A percentile compares a stretch with the other conserved stretches of the same genome.
Conservation (phyloP, 2,888 invertebrate species). For the Petrolisthes manimaculis region DNA sequence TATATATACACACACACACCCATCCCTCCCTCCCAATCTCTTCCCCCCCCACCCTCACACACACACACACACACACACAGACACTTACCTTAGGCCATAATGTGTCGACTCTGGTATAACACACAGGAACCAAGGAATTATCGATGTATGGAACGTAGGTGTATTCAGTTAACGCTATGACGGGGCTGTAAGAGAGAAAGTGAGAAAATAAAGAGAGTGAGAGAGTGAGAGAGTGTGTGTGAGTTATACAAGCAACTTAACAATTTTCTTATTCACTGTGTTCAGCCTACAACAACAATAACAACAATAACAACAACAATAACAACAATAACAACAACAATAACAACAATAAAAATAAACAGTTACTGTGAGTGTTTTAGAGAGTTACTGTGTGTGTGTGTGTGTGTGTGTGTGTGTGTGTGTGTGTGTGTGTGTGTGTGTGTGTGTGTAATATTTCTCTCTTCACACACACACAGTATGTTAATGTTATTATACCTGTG, state of each 20-base stretch:
- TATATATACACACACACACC: too few relatives aligned
- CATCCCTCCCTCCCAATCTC: background rate
- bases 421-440: background rate
- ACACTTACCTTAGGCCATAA: slow-evolving; percentile 77
- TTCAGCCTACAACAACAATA: background rate
- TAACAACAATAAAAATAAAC: too few relatives aligned
- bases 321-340: too few relatives aligned
- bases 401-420: background rate
- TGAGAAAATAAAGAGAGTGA: background rate
- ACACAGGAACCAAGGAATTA: slow-evolving; percentile 80
- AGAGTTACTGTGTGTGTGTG: too few relatives aligned
- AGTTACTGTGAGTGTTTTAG: too few relatives aligned
- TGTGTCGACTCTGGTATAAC: slow-evolving; percentile 82
- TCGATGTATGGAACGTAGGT: slow-evolving; percentile 80
- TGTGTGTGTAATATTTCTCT: too few relatives aligned
- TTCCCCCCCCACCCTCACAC: background rate
- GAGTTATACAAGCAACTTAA: background rate
- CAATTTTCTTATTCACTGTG: background rate
- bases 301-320: background rate
- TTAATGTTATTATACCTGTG: background rate
- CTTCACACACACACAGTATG: too few relatives aligned
- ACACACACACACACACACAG: background rate
- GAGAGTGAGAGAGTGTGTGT: background rate
- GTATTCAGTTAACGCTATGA: slow-evolving; percentile 84
- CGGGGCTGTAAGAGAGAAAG: slow-evolving; percentile 78